Percentiles rank a stretch among this genome's conserved stretches.
Evolutionary conservation across 2,797 vertebrate genomes (phyloP).

Genomic region (Otolemur crassicaudatus): DNA sequence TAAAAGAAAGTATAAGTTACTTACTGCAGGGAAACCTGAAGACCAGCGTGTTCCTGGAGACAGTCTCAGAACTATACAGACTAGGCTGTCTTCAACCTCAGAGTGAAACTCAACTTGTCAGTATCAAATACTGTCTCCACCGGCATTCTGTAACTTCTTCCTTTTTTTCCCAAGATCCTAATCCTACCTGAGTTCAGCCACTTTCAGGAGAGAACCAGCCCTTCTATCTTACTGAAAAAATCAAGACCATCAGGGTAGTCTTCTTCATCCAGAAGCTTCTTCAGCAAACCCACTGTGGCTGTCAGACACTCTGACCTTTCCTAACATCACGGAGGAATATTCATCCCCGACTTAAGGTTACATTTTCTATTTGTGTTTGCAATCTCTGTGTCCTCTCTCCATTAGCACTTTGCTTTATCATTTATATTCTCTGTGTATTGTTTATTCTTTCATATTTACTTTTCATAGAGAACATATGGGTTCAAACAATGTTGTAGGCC

Average conservation of each 20-base stretch:
- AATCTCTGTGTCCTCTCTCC: not conserved
- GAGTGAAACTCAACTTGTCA: not conserved
- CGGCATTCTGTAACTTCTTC: fast-evolving
- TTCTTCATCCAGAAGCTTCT: not conserved
- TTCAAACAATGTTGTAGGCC: not conserved
- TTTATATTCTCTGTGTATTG: not conserved
- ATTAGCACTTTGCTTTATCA: not conserved
- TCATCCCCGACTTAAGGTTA: not conserved
- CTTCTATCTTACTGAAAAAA: not conserved
- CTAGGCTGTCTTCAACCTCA: too few species aligned
- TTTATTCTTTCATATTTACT: not conserved
- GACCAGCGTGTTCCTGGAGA: not conserved
- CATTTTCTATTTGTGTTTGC: not conserved
- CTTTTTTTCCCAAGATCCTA: not conserved
- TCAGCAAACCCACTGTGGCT: too few species aligned
- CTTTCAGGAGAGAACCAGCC: not conserved
- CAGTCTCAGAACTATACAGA: not conserved
- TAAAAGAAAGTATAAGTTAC: not conserved
- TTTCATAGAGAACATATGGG: not conserved
- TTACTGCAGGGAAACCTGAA: not conserved
- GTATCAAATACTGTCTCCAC: not conserved
- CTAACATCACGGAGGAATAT: not conserved
- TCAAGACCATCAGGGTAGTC: too few species aligned
- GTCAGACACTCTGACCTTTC: not conserved
- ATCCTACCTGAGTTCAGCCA: not conserved